A percentile compares a stretch with the other conserved stretches of the same genome.
Conservation (phyloP, 2,797 vertebrate genomes). For the Crocodylus rhombifer region DNA sequence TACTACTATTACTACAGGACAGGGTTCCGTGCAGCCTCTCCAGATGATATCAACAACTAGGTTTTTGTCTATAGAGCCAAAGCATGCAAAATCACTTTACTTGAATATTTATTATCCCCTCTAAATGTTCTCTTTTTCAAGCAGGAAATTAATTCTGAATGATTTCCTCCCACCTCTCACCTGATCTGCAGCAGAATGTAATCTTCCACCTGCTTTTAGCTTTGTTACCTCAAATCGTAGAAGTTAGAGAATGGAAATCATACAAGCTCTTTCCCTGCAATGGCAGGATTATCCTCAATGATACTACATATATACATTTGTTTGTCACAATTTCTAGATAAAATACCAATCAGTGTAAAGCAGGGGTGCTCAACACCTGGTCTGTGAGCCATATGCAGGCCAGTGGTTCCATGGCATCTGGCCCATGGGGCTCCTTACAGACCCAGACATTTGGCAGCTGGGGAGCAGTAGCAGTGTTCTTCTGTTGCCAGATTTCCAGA, state of each 20-base stretch:
- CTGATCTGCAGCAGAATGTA: conserved; percentile 27
- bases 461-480: no score
- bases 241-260: not conserved
- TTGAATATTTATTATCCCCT: conserved; percentile 42
- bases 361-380: not conserved
- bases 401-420: no score
- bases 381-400: no score
- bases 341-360: not conserved
- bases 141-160: conserved; percentile 14
- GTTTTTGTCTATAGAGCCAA: conserved; percentile 32
- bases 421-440: no score
- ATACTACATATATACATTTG: not conserved
- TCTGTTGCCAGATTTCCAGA: no score
- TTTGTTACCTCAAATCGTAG: not conserved
- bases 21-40: not conserved
- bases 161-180: conserved; percentile 44
- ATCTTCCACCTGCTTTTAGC: not conserved
- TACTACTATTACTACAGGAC: not conserved
- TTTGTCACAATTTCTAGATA: not conserved
- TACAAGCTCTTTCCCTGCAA: not conserved
- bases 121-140: conserved; percentile 15
- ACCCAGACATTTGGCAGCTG: no score
- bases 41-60: conserved; percentile 4
- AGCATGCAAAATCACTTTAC: conserved; percentile 21
- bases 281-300: not conserved